Evolutionary conservation across 35 echinoderm and acorn worm genomes (phyloP), one percentile per base, ranked within the genome.

Genomic region (Acanthaster planci): DNA sequence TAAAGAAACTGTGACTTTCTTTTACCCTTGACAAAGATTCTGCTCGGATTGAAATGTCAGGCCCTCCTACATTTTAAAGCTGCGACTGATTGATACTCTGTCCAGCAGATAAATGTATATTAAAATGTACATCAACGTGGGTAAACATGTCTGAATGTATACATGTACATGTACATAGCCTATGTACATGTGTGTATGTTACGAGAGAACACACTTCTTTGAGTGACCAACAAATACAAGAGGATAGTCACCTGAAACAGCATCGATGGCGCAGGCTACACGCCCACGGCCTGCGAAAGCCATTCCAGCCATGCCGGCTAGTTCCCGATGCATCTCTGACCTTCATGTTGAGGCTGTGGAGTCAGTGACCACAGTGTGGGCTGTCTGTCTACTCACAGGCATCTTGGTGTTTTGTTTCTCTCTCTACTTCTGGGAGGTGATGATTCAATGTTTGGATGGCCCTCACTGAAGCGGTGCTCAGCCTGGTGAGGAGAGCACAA

Each of bases 241-340:
- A 81, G 17, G 23, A 79, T 32, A 52, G n/a, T 81, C 51, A 81
- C 79, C 79, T n/a, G 32, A 81, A 81, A 32, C 79, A 81, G 22
- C 40, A 51, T 17, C 51, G 79, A 81, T 81, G 79, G 30, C 79
- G 79, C 38, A 81, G 51, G 31, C 79, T 81, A n/a, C 79, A 52
- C 17, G 40, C 79, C 79, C 79, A 81, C 16, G 79, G 79, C 51
- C 42, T 81, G 22, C 29, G 79, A 32, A 44, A 51, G 26, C 64
- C 21, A 72, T 34, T 26, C 64, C 34, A 26, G 26, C 23, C 64
- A 27, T 72, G 21, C 34, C 64, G 64, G 64, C 64, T 15, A 26
- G 34, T 26, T 14, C 34, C 64, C 34, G 64, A 26, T 26, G 34
- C 64, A 72, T 72, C 64, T 31, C 64, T 26, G 64, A 72, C 64